Base-by-base conservation (phyloP, 2,113 vertebrate species). In the Megalops atlanticus region DNA sequence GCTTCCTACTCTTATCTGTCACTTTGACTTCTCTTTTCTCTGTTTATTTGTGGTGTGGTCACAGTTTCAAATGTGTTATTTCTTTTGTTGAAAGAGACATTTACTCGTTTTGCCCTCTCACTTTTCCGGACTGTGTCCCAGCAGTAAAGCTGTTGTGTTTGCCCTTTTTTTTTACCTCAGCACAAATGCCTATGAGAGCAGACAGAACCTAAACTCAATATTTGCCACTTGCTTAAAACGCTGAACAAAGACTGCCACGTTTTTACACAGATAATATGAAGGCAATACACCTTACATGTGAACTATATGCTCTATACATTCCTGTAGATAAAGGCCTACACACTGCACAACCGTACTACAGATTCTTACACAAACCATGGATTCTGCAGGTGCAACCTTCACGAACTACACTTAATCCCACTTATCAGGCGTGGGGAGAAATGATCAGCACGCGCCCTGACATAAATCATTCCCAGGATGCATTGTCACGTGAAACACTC, bases 81-180 rank as follows among this genome's bases (percentile, higher is more conserved):
- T 83, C 52, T 85, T 88, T 84, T 78, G 83, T 85, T 86, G 69
- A 79, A 75, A 27, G 73, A 24, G 71, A 68, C 36, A 81, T 75
- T 83, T 79, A 80, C 83, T 40, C 80, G 75, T 82, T n/a, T 85
- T 76, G 79, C 36, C 69, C 39, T 33, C 79, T 82, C 79, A 49
- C 72, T 38, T 2, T 77, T 72, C 45, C 31, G 45, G 43, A 43
- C 43, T 74, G 7, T 77, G 73, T 74, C 39, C 71, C 74, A 38
- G 72, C 21, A 54, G 69, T 31, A 64, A 27, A 10, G 58, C 12
- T n/a, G 31, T 64, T 11, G n/a, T 64, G 27, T 64, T 64, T 64
- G 58, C 58, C 58, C 58, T 64, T 64, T 64, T 64, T 64, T 64
- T 64, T 2, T 3, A 64, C n/a, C 8, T 58, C 52, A 5, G 15